Evolutionary conservation across 1,140 invertebrate species (phyloP), one percentile per base, ranked within the genome.

Genomic region (Diorhabda carinulata): DNA sequence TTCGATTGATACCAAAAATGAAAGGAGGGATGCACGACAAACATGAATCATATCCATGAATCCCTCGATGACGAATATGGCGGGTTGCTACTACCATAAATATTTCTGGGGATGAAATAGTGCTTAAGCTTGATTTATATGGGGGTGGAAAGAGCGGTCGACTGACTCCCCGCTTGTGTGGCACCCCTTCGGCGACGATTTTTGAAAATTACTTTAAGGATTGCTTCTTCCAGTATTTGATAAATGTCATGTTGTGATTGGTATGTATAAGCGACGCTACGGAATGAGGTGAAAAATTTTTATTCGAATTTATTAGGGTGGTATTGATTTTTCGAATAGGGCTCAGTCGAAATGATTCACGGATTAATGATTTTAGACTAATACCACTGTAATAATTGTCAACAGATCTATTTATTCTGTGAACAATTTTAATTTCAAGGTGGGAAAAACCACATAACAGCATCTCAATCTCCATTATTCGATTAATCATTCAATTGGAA

Each of bases 81-180:
- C 47, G 47, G 47, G 47, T n/a, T 52, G 47, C 47, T 52, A 25
- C 47, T 52, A n/a, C 47, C 47, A 52, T 52, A 52, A 52, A 52
- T 52, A 52, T 52, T 52, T n/a, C 47, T 8, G n/a, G 47, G 47
- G 47, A 52, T 52, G 47, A 52, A 52, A 52, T 52, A 52, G 47
- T 52, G 47, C 47, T 52, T 52, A 52, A 52, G 47, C 47, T 52
- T 52, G 47, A 52, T 52, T 52, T 52, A 52, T 52, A 52, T 52
- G 47, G n/a, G 47, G 47, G 47, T 52, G 47, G 47, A 52, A 25
- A 8, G 47, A 52, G 47, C 47, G 47, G 47, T 52, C 47, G 47
- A n/a, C 47, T n/a, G 47, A 6, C 47, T 52, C 47, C 47, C 47
- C 47, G 47, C 47, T n/a, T 4, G 6, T 52, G 3, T 4, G 47